Conservation (phyloP, 2,797 vertebrate genomes). For the Phoeniculus purpureus region DNA sequence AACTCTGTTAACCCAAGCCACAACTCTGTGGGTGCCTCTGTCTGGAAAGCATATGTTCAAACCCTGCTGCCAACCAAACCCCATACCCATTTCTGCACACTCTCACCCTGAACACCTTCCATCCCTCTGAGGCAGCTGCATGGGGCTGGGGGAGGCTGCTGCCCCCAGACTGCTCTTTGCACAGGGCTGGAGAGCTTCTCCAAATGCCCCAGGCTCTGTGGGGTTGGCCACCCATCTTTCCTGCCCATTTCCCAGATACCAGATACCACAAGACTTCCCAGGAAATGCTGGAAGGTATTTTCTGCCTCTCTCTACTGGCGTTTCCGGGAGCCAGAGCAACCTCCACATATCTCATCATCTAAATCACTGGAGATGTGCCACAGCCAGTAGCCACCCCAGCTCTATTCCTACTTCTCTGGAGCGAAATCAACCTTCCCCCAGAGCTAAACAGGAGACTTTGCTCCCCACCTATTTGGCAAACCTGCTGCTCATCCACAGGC, state of each 20-base stretch:
- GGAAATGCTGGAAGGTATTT: constrained; percentile 25
- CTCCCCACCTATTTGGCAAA: constrained; percentile 28
- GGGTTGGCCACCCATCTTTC: background rate
- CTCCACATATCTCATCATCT: background rate
- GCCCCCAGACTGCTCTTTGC: background rate
- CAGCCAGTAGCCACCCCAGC: constrained; percentile 39
- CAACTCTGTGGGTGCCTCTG: background rate
- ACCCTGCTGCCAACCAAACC: background rate
- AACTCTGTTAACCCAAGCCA: background rate
- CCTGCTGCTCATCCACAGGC: background rate
- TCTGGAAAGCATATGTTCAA: background rate
- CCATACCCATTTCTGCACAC: background rate
- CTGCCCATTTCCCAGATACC: background rate
- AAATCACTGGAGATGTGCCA: background rate
- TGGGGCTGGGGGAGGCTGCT: accelerated
- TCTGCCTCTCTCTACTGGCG: background rate
- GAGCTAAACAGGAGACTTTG: constrained; percentile 17
- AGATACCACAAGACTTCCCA: background rate
- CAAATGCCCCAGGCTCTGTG: background rate
- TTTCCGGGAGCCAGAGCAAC: background rate
- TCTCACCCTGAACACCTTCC: background rate
- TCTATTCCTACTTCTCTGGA: background rate
- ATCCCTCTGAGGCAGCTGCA: background rate
- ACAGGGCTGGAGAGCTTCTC: background rate
- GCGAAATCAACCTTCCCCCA: constrained; percentile 4